Percentiles rank a stretch among this genome's conserved stretches.
phyloP scores from a whole-genome alignment of 2,888 invertebrate genomes.

The Tryphoninae sp. region DNA sequence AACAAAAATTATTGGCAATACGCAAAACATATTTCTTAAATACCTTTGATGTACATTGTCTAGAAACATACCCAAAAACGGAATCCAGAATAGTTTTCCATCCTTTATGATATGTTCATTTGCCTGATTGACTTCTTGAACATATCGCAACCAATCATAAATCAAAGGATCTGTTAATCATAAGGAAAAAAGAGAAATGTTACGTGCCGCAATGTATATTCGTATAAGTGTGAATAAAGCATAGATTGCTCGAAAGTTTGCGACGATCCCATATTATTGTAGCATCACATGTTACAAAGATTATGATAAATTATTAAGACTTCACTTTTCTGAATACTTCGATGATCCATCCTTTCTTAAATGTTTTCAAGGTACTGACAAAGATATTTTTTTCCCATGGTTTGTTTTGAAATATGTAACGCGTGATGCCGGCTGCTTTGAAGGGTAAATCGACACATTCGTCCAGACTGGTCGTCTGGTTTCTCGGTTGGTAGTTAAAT shows the following conservation, averaged over 20 bases:
- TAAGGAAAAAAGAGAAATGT: background rate
- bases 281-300: background rate
- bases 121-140: slow-evolving; percentile 65
- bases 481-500: too few species aligned
- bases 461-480: background rate
- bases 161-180: slow-evolving; percentile 66
- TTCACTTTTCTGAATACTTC: slow-evolving; percentile 31
- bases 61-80: slow-evolving; percentile 71
- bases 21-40: background rate
- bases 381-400: slow-evolving; percentile 4
- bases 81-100: slow-evolving; percentile 69
- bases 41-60: background rate
- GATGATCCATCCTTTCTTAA: slow-evolving; percentile 35
- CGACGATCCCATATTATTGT: background rate
- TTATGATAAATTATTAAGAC: background rate
- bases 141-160: slow-evolving; percentile 73
- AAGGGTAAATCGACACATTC: slow-evolving; percentile 7
- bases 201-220: background rate
- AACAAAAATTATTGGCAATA: background rate
- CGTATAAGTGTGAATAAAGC: too few species aligned
- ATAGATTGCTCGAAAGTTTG: background rate
- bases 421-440: slow-evolving; percentile 23
- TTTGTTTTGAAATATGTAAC: slow-evolving; percentile 29
- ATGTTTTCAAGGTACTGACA: slow-evolving; percentile 1
- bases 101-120: slow-evolving; percentile 65